These are phyloP conservation scores for Torymus auratus DNA, from an alignment of 2,888 invertebrate genomes.

Conservation along the genomic window DNA sequence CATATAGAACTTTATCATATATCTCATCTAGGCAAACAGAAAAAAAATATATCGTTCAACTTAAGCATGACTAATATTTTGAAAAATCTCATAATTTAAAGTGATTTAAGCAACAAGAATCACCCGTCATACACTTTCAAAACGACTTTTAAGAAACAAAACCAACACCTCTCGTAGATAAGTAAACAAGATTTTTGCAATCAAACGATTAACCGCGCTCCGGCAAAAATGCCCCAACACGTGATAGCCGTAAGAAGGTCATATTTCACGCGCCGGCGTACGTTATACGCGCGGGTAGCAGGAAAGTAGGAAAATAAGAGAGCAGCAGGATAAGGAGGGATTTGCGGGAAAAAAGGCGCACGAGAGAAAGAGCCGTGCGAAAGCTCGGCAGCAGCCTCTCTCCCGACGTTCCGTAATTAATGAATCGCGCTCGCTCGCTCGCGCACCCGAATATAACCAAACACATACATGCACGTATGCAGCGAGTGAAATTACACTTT, in stretches of 20 bases:
- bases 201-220: not conserved
- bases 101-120: too few species aligned
- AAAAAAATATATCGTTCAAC: not conserved
- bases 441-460: constrained; percentile 35
- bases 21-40: not conserved
- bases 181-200: not conserved
- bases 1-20: too few species aligned
- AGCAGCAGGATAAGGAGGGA: constrained; percentile 43
- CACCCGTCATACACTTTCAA: too few species aligned
- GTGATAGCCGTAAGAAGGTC: constrained; percentile 38
- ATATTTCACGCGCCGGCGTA: constrained; percentile 33
- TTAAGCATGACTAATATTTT: too few species aligned
- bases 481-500: constrained; percentile 47
- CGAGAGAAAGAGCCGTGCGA: constrained; percentile 40
- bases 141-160: too few species aligned
- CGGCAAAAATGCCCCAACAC: not conserved
- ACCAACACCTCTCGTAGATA: not conserved
- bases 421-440: constrained; percentile 37
- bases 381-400: constrained; percentile 27
- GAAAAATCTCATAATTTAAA: too few species aligned
- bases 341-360: constrained; percentile 9
- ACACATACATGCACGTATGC: not conserved
- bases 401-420: constrained; percentile 51
- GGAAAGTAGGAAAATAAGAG: constrained; percentile 47
- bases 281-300: not conserved